Conservation (phyloP, 2,888 invertebrate genomes). For the Pristionchus mayeri region DNA sequence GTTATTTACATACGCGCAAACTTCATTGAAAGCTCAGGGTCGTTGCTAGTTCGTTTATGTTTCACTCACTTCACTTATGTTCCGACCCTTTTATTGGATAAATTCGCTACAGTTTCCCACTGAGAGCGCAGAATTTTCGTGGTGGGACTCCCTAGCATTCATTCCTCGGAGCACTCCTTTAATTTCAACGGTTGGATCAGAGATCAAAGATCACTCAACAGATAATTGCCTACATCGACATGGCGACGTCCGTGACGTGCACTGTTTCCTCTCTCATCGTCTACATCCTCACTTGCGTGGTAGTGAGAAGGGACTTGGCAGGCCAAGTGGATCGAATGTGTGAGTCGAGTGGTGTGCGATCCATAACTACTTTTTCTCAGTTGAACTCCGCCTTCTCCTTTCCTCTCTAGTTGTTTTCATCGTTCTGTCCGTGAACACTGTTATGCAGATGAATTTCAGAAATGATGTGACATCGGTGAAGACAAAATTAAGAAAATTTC, state of each 20-base stretch:
- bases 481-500: too few relatives aligned
- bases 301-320: slow-evolving; percentile 7
- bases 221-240: slow-evolving; percentile 46
- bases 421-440: slow-evolving; percentile 45
- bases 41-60: neutral
- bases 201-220: too few relatives aligned
- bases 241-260: slow-evolving; percentile 25
- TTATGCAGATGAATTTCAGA: slow-evolving; percentile 17
- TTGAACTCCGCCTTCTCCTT: slow-evolving; percentile 36
- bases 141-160: too few relatives aligned
- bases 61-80: too few relatives aligned
- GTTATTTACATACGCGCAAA: too few relatives aligned
- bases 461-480: neutral
- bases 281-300: slow-evolving; percentile 44
- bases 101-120: too few relatives aligned
- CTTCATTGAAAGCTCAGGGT: neutral
- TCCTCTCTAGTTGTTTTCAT: slow-evolving; percentile 43
- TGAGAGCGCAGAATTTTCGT: too few relatives aligned
- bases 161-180: too few relatives aligned
- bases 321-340: neutral
- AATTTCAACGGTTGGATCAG: too few relatives aligned
- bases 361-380: slow-evolving; percentile 22
- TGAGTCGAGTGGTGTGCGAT: neutral
- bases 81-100: too few relatives aligned
- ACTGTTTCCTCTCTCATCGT: slow-evolving; percentile 35